Conservation (phyloP, 2,888 invertebrate genomes). For the Steinernema carpocapsae region DNA sequence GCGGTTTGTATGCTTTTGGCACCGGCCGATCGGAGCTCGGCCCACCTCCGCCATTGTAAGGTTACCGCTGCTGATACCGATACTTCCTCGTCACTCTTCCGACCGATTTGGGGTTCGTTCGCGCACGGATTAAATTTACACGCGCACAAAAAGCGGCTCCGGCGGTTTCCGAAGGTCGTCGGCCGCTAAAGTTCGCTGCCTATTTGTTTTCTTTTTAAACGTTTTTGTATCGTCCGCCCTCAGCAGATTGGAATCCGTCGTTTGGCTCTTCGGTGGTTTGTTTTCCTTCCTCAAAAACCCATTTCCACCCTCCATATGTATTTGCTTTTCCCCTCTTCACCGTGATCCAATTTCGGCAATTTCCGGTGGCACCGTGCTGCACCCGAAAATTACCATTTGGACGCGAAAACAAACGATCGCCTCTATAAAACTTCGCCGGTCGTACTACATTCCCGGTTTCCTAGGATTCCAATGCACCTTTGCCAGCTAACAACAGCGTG, state of each 20-base stretch:
- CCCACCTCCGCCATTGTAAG: not conserved
- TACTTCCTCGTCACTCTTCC: conserved; percentile 12
- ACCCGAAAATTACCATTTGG: not conserved
- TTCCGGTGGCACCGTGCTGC: not conserved
- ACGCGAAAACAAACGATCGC: conserved; percentile 1
- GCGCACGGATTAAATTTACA: conserved; percentile 2
- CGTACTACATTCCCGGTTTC: conserved; percentile 13
- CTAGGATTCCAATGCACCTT: not conserved
- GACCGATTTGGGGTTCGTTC: conserved; percentile 22
- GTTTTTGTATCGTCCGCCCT: not conserved
- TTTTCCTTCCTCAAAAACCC: not conserved
- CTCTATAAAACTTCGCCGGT: not conserved
- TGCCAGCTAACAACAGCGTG: not conserved
- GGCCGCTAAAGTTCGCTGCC: not conserved
- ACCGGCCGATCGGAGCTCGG: not conserved
- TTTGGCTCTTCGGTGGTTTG: not conserved
- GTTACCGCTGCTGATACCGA: not conserved
- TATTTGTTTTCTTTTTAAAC: not conserved
- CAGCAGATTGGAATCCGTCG: not conserved
- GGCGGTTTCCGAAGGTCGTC: conserved; percentile 13
- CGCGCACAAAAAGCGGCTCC: conserved; percentile 19
- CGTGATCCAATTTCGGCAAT: conserved; percentile 14
- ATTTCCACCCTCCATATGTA: not conserved
- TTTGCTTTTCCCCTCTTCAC: conserved; percentile 4
- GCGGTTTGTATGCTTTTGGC: not conserved